Percentiles rank a stretch among this genome's conserved stretches.
These are phyloP conservation scores for Amblyraja radiata DNA, from an alignment of 2,797 vertebrate genomes.

Conservation along the genomic window DNA sequence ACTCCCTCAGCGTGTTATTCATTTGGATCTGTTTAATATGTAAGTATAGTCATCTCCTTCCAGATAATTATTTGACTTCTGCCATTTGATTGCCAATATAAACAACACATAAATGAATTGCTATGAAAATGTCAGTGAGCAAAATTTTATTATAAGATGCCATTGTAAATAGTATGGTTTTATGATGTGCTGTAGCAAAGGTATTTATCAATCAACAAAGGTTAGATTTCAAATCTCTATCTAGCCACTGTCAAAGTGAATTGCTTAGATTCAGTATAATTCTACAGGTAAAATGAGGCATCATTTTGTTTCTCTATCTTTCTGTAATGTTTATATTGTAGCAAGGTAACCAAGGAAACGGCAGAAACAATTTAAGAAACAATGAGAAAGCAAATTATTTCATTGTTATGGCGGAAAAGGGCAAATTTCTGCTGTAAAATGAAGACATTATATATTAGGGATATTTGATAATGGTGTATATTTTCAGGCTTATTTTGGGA, in stretches of 20 bases:
- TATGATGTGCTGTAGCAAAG: neutral
- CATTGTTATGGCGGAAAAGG: neutral
- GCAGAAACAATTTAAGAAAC: neutral
- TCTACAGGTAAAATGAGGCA: neutral
- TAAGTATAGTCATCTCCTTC: neutral
- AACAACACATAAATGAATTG: neutral
- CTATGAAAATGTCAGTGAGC: neutral
- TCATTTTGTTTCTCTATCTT: neutral
- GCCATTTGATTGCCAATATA: neutral
- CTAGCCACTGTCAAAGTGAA: neutral
- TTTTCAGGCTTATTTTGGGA: neutral
- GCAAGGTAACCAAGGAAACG: neutral
- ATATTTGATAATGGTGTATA: neutral
- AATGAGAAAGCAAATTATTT: neutral
- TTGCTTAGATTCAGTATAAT: neutral
- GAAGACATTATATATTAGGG: neutral
- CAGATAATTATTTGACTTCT: neutral
- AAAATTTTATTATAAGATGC: neutral
- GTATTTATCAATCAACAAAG: neutral
- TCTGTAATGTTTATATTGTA: neutral
- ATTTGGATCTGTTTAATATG: conserved; percentile 14
- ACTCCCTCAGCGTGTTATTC: neutral
- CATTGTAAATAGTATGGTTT: neutral
- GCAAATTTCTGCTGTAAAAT: neutral
- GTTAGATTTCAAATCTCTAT: neutral